Percentiles rank a stretch among this genome's conserved stretches.
Evolutionary conservation across 2,888 invertebrate species (phyloP).

Genomic region (Rhimphoctona megacephalus): DNA sequence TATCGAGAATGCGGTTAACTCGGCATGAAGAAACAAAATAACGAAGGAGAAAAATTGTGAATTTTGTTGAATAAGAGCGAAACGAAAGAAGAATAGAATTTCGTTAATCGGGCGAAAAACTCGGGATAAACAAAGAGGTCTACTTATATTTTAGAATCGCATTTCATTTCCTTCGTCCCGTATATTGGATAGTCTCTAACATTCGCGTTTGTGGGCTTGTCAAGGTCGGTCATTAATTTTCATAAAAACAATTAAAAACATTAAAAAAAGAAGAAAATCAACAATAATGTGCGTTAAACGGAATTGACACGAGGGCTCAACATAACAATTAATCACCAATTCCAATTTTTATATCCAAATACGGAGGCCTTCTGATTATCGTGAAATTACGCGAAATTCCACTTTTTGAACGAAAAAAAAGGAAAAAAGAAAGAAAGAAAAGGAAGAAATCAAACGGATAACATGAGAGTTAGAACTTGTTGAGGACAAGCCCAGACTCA

Average conservation of each 20-base stretch:
- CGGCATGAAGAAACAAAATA: constrained; percentile 52
- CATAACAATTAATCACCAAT: constrained; percentile 37
- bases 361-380: constrained; percentile 74
- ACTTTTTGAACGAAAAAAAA: constrained; percentile 60
- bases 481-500: constrained; percentile 73
- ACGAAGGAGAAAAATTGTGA: not conserved
- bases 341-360: constrained; percentile 54
- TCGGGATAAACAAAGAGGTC: constrained; percentile 52
- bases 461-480: constrained; percentile 33
- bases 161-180: constrained; percentile 42
- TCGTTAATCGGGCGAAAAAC: constrained; percentile 37
- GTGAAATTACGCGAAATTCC: constrained; percentile 72
- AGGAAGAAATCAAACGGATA: constrained; percentile 34
- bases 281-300: constrained; percentile 8
- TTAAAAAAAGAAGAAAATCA: not conserved
- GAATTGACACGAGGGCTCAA: constrained; percentile 29
- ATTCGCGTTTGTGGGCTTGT: constrained; percentile 25
- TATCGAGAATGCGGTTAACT: constrained; percentile 34
- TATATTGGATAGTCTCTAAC: constrained; percentile 22
- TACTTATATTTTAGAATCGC: constrained; percentile 63
- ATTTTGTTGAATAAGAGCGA: not conserved
- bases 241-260: not conserved
- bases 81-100: constrained; percentile 8
- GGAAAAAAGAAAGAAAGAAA: constrained; percentile 57
- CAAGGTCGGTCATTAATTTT: constrained; percentile 6